phyloP scores from a whole-genome alignment of 92 coral and sea anemone species.

The Epizoanthus rinbou region DNA sequence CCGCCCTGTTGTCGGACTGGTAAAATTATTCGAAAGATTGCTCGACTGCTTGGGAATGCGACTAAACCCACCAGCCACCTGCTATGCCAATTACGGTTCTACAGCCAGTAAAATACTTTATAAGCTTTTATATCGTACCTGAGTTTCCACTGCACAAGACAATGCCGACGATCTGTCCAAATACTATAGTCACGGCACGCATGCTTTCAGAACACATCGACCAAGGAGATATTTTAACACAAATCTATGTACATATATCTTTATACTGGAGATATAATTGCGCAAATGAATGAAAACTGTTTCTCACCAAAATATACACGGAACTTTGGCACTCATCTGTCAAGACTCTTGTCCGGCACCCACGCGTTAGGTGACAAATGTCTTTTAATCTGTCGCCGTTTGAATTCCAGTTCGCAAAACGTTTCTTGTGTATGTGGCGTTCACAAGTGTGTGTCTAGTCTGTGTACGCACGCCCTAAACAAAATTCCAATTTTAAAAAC shows the following conservation, averaged over 20 bases:
- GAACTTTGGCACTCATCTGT: not conserved
- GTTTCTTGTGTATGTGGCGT: no score
- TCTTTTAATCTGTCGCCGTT: not conserved
- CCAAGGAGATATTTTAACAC: no score
- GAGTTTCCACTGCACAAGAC: not conserved
- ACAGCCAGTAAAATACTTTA: not conserved
- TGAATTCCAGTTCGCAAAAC: no score
- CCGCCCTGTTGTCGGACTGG: no score
- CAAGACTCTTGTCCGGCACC: not conserved
- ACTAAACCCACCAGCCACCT: no score
- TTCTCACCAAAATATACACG: not conserved
- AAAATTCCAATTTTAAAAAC: no score
- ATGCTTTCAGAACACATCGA: not conserved
- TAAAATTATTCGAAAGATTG: no score
- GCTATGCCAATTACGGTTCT: no score
- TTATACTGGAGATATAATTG: not conserved
- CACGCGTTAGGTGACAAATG: not conserved
- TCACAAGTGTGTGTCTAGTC: no score
- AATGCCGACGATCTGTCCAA: not conserved
- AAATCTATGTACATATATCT: no score
- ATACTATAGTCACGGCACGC: not conserved
- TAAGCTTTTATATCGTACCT: not conserved
- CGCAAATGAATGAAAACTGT: conserved; percentile 1
- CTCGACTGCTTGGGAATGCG: no score
- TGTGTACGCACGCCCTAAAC: no score